Evolutionary conservation across 2,113 vertebrate species (phyloP).

Genomic region (Coregonus clupeaformis): DNA sequence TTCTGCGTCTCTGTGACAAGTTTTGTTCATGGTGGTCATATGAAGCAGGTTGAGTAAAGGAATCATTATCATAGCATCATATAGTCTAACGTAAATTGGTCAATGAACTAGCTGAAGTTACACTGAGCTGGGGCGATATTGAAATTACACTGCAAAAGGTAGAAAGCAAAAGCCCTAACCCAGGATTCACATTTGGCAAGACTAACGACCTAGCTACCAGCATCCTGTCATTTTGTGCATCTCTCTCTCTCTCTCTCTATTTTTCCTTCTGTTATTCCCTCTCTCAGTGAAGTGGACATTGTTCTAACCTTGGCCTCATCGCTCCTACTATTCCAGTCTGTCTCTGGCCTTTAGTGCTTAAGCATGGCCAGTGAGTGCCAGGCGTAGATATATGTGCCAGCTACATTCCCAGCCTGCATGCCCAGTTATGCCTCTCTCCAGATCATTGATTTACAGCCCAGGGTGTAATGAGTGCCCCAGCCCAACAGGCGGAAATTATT

Average conservation of each 20-base stretch:
- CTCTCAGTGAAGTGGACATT: slow-evolving; percentile 17
- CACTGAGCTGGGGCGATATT: too few relatives aligned
- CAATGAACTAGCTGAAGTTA: too few relatives aligned
- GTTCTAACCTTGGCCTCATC: slow-evolving; percentile 61
- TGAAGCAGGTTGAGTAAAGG: background rate
- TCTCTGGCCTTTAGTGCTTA: slow-evolving; percentile 53
- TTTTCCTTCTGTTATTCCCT: slow-evolving; percentile 3
- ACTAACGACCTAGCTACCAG: too few relatives aligned
- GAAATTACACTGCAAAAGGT: too few relatives aligned
- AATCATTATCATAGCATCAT: too few relatives aligned
- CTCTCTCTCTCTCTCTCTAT: slow-evolving; percentile 15
- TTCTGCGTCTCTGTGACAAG: background rate
- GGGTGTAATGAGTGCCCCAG: slow-evolving; percentile 57
- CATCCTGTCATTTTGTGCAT: too few relatives aligned
- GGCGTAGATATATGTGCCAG: slow-evolving; percentile 58
- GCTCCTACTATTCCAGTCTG: slow-evolving; percentile 34
- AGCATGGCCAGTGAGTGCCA: slow-evolving; percentile 58
- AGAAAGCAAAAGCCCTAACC: too few relatives aligned
- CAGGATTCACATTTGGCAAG: too few relatives aligned
- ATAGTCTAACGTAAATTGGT: too few relatives aligned
- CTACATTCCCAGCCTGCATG: slow-evolving; percentile 38
- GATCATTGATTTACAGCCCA: slow-evolving; percentile 39
- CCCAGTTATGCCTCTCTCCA: slow-evolving; percentile 16
- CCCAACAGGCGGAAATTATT: slow-evolving; percentile 77
- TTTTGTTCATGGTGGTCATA: background rate